phyloP scores from a whole-genome alignment of 2,888 invertebrate species.

The Isotomurus palustris region DNA sequence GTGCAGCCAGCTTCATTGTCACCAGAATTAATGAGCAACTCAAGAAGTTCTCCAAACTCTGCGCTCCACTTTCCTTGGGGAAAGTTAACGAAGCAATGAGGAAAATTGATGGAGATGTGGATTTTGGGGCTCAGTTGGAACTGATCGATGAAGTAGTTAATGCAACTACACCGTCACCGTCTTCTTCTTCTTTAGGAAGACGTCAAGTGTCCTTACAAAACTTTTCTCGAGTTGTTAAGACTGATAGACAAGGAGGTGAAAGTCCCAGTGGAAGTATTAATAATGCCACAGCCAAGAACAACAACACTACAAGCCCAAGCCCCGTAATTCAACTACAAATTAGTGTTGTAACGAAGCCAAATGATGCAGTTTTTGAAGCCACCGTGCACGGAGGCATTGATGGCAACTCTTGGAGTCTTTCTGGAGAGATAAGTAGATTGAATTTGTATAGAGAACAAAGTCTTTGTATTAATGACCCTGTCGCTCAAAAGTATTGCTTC shows the following conservation, averaged over 20 bases:
- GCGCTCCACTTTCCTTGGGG: slow-evolving; percentile 18
- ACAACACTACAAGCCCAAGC: not conserved
- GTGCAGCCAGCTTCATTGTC: slow-evolving; percentile 14
- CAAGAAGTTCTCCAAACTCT: slow-evolving; percentile 5
- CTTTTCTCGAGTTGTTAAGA: too few species aligned
- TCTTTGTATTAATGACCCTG: slow-evolving; percentile 48
- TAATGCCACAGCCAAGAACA: not conserved
- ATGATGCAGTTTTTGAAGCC: slow-evolving; percentile 71
- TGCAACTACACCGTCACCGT: too few species aligned
- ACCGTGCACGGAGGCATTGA: slow-evolving; percentile 56
- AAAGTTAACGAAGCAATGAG: slow-evolving; percentile 59
- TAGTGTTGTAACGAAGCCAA: slow-evolving; percentile 53
- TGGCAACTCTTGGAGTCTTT: slow-evolving; percentile 35
- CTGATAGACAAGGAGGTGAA: not conserved
- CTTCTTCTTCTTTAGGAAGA: too few species aligned
- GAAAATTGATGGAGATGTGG: slow-evolving; percentile 59
- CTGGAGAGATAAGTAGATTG: slow-evolving; percentile 59
- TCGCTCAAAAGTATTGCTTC: slow-evolving; percentile 50
- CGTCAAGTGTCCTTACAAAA: too few species aligned
- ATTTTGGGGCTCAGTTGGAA: slow-evolving; percentile 58
- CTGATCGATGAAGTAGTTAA: slow-evolving; percentile 36
- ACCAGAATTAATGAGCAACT: slow-evolving; percentile 13
- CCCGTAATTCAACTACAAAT: slow-evolving; percentile 14
- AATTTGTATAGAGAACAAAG: slow-evolving; percentile 52
- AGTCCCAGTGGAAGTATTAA: not conserved